These are phyloP conservation scores for Pogoniulus pusillus DNA, from an alignment of 2,797 vertebrate genomes.

Conservation along the genomic window DNA sequence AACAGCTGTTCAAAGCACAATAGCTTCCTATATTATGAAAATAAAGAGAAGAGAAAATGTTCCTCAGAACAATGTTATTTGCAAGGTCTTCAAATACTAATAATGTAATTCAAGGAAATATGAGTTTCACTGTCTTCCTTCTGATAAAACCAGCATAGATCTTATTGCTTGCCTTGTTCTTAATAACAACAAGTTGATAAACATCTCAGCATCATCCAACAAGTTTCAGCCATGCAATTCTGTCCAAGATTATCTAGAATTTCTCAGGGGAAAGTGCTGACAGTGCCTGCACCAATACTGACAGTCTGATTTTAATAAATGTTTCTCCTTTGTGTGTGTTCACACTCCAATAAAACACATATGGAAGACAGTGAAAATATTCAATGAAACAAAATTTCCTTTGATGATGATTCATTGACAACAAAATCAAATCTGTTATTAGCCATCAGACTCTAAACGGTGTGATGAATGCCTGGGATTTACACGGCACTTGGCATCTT, in stretches of 20 bases:
- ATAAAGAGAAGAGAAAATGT: not conserved
- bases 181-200: not conserved
- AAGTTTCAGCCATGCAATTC: not conserved
- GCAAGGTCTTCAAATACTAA: not conserved
- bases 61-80: not conserved
- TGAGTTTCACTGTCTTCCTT: not conserved
- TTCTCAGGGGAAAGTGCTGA: not conserved
- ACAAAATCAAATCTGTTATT: slow-evolving; percentile 31
- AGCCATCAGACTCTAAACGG: not conserved
- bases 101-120: not conserved
- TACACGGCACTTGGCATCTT: not conserved
- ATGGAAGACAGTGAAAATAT: not conserved
- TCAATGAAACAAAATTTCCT: not conserved
- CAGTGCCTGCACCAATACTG: not conserved
- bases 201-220: not conserved
- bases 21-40: not conserved
- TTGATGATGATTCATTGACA: slow-evolving; percentile 1
- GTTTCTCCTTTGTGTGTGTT: not conserved
- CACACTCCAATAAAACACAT: not conserved
- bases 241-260: not conserved
- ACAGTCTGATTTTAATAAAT: not conserved
- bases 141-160: not conserved
- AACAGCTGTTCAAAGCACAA: not conserved
- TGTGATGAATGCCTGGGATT: slow-evolving; percentile 1
- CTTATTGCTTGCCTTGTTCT: not conserved